Base-by-base conservation (phyloP, 2,797 vertebrate species). In the Acropternis orthonyx region DNA sequence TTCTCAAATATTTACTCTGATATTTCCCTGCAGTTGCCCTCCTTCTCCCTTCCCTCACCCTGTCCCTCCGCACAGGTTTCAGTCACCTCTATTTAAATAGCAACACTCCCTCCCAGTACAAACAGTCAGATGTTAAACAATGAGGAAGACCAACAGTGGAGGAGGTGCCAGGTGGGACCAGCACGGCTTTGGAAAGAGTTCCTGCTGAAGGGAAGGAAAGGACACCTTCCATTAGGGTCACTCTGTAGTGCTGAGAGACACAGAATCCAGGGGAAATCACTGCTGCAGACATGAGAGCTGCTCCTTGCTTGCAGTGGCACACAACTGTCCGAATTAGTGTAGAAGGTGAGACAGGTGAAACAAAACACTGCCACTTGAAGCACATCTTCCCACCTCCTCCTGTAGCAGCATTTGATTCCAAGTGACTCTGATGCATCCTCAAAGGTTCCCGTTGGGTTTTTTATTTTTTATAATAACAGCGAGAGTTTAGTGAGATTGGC, bases 51-150 rank as follows among this genome's bases (percentile, higher is more conserved):
- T 55, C 79, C 83, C 58, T 81, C 54, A 4, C 54, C 27, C 7
- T 92, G 76, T 90, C 79, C 34, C 32, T 90, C 78, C 16, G 4
- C 85, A 36, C 62, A 36, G 61, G n/a, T 30, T 75, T 90, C 78
- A 51, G 71, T 28, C 82, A 92, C 63, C 41, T 95, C 41, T 96
- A 3, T 94, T 95, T 96, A 84, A 96, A 96, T 16, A 95, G 71
- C 94, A 93, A 24, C 88, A 59, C 88, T 95, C 92, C 95, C 82
- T 94, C 66, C 34, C 90, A 87, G 84, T 65, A 65, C 90, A 96
- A 95, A 96, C 92, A 96, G 52, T 28, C 68, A 77, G 67, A 95
- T n/a, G 27, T 87, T 89, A 96, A 96, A 97, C 92, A 87, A 68
- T 56, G 93, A 90, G 89, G 69, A 93, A 96, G 82, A 85, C 76